phyloP scores from a whole-genome alignment of 1,140 invertebrate genomes.

The Nylanderia fulva region DNA sequence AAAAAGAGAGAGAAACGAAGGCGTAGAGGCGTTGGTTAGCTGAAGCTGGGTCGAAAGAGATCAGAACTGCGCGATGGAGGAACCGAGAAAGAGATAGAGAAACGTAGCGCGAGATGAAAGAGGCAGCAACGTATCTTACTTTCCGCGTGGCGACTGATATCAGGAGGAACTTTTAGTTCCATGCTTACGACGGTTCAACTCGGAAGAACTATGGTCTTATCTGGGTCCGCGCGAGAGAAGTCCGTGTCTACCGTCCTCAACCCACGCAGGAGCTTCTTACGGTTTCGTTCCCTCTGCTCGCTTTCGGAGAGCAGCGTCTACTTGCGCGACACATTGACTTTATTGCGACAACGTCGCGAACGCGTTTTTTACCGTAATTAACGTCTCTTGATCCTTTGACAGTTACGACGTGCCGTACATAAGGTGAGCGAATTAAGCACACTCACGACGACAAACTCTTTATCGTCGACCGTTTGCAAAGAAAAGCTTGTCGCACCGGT shows the following conservation, averaged over 20 bases:
- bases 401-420: not conserved
- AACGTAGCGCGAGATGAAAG: not conserved
- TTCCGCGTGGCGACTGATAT: slow-evolving; percentile 75
- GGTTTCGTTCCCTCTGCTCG: not conserved
- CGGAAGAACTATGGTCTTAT: slow-evolving; percentile 72
- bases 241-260: slow-evolving; percentile 41
- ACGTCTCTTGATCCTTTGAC: slow-evolving; percentile 33
- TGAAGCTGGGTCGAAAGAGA: slow-evolving; percentile 44
- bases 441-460: slow-evolving; percentile 10
- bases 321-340: slow-evolving; percentile 39
- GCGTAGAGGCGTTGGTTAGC: not conserved
- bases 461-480: slow-evolving; percentile 16
- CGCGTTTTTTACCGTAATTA: slow-evolving; percentile 52
- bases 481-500: slow-evolving; percentile 15
- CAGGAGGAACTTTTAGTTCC: slow-evolving; percentile 78
- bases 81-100: slow-evolving; percentile 18
- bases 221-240: slow-evolving; percentile 52
- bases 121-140: slow-evolving; percentile 62
- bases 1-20: not conserved
- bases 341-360: slow-evolving; percentile 59
- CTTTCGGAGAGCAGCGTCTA: not conserved
- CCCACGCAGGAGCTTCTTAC: slow-evolving; percentile 32
- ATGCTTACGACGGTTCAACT: slow-evolving; percentile 75
- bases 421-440: slow-evolving; percentile 25
- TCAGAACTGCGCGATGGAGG: slow-evolving; percentile 33